These are phyloP conservation scores for Sebastes hopkinsi DNA, from an alignment of 2,797 vertebrate genomes.

Conservation along the genomic window DNA sequence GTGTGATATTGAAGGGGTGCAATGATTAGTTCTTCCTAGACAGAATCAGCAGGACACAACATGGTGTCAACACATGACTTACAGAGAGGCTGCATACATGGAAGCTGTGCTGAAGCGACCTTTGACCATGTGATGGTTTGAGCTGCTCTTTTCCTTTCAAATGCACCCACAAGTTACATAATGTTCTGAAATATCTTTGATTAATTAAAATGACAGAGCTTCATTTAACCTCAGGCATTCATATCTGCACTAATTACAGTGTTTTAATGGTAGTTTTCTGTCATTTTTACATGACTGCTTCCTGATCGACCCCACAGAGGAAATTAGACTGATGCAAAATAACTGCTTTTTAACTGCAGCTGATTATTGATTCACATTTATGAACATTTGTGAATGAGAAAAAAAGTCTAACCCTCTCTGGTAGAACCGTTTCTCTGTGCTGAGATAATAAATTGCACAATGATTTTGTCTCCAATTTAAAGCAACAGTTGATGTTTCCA, in stretches of 20 bases:
- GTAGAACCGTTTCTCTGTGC: not conserved
- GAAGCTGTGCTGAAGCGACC: not conserved
- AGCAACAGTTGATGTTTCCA: constrained; percentile 1
- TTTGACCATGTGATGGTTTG: not conserved
- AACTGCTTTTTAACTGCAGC: not conserved
- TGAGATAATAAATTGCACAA: not conserved
- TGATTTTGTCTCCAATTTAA: constrained; percentile 12
- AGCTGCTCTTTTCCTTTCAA: not conserved
- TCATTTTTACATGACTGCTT: not conserved
- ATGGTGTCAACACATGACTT: not conserved
- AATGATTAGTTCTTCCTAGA: not conserved
- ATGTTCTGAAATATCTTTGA: not conserved
- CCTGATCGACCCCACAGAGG: not conserved
- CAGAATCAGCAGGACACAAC: not conserved
- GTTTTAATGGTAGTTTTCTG: not conserved
- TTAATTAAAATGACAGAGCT: not conserved
- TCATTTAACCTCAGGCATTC: not conserved
- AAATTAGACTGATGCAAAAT: not conserved
- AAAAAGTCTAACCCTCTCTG: not conserved
- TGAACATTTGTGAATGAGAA: not conserved
- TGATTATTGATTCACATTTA: not conserved
- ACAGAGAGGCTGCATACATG: not conserved
- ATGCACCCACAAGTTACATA: not conserved
- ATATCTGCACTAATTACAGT: not conserved
- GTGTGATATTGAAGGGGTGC: not conserved